Base-by-base conservation (phyloP, 2,888 invertebrate species). In the Alsophila aescularia region DNA sequence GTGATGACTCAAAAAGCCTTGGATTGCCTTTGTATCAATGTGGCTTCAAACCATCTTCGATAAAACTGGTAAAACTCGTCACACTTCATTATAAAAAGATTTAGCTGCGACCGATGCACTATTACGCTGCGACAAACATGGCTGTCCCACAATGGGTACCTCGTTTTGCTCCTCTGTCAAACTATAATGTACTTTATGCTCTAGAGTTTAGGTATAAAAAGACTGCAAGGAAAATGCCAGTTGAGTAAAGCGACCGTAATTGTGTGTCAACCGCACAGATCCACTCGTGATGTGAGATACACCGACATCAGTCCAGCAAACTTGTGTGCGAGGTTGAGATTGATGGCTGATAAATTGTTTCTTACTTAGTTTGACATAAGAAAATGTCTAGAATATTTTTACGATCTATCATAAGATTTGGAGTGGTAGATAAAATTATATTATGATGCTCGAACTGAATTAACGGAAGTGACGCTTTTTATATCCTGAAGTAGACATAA, bases 231-330 rank as follows among this genome's bases (percentile, higher is more conserved):
- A 9, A 36, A 14, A 39, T 43, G 10, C 44, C 55, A 52, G 48
- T 14, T 40, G 31, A 48, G 62, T 67, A 69, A 69, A 67, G 61
- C 51, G 60, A 53, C 36, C 61, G 70, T 76, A 74, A 79, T 79
- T 74, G 76, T 62, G 60, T 79, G 79, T 79, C 79, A 77, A 48
- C 56, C 79, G 77, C 75, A 66, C 74, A 64, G 66, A 70, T 70
- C 66, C 60, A 64, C 65, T 67, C 55, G 67, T 47, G 66, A 69
- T 52, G 61, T 44, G 57, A 54, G 65, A 62, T 65, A 62, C 63
- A 64, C 61, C 53, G 53, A 64, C 47, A 72, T 69, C 67, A 62
- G 62, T 66, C 67, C 48, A 64, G 55, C 40, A 3, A 5, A 15
- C 39, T 12, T 7, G 4, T 5, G 12, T 37, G 34, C 36, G 29